phyloP scores from a whole-genome alignment of 2,797 vertebrate genomes.

The Poecilia velifera region DNA sequence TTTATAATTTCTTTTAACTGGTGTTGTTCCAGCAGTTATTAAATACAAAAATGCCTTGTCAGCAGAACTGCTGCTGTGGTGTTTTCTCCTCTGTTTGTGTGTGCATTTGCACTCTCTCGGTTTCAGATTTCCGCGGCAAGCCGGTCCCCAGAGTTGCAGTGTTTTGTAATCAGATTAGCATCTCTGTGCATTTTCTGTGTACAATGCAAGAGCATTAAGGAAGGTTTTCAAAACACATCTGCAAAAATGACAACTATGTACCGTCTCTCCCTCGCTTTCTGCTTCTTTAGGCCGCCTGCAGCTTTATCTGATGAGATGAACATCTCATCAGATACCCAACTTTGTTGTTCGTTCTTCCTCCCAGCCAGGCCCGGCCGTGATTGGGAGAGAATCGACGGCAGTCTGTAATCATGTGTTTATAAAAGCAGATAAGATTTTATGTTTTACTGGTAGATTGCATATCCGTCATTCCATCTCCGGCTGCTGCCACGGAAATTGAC shows the following conservation, averaged over 20 bases:
- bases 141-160: constrained; percentile 44
- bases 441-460: constrained; percentile 67
- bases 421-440: constrained; percentile 79
- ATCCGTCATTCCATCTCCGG: constrained; percentile 60
- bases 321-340: constrained; percentile 79
- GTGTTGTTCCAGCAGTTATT: constrained; percentile 12
- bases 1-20: constrained; percentile 1
- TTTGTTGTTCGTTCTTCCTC: constrained; percentile 79
- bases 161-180: constrained; percentile 75
- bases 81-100: constrained; percentile 11
- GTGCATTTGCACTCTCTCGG: constrained; percentile 24
- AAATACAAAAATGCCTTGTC: constrained; percentile 42
- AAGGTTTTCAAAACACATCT: constrained; percentile 52
- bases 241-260: constrained; percentile 37
- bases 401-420: constrained; percentile 80
- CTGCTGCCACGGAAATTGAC: constrained; percentile 54
- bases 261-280: constrained; percentile 9
- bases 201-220: constrained; percentile 38
- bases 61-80: constrained; percentile 24
- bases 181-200: constrained; percentile 47
- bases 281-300: constrained; percentile 61
- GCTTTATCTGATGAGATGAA: constrained; percentile 71
- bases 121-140: constrained; percentile 37
- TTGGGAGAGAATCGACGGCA: constrained; percentile 66
- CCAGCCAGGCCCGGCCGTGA: constrained; percentile 66